phyloP scores from a whole-genome alignment of 2,888 invertebrate genomes.

The Andrena praecox region DNA sequence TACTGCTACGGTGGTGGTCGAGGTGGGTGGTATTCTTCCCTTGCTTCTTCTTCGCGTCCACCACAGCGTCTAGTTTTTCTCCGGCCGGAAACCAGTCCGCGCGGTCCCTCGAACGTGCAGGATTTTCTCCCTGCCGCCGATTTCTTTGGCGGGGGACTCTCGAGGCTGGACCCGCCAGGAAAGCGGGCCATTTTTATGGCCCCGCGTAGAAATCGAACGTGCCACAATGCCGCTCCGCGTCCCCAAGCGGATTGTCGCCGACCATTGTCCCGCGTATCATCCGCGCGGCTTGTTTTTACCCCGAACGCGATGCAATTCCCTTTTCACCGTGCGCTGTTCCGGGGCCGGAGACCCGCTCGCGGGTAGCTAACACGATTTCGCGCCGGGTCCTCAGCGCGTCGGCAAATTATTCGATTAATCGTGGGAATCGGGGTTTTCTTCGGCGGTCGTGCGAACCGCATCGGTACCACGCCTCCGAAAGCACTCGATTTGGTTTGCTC shows the following conservation, averaged over 20 bases:
- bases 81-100: conserved; percentile 50
- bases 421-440: background rate
- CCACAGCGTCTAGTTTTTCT: conserved; percentile 38
- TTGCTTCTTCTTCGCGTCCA: conserved; percentile 24
- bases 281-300: conserved; percentile 12
- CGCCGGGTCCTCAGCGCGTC: background rate
- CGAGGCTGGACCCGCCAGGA: background rate
- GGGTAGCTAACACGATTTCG: background rate
- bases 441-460: background rate
- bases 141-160: conserved; percentile 21
- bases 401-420: conserved; percentile 28
- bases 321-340: conserved; percentile 14
- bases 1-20: conserved; percentile 84
- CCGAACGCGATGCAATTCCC: background rate
- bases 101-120: conserved; percentile 40
- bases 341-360: too few relatives aligned
- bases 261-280: background rate
- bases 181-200: conserved; percentile 7
- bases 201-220: conserved; percentile 26
- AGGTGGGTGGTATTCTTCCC: conserved; percentile 78
- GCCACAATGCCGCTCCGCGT: conserved; percentile 22
- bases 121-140: conserved; percentile 47
- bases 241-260: background rate
- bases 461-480: background rate
- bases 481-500: background rate